Conservation (phyloP, 2,797 vertebrate species). For the Fistularia commersonii region DNA sequence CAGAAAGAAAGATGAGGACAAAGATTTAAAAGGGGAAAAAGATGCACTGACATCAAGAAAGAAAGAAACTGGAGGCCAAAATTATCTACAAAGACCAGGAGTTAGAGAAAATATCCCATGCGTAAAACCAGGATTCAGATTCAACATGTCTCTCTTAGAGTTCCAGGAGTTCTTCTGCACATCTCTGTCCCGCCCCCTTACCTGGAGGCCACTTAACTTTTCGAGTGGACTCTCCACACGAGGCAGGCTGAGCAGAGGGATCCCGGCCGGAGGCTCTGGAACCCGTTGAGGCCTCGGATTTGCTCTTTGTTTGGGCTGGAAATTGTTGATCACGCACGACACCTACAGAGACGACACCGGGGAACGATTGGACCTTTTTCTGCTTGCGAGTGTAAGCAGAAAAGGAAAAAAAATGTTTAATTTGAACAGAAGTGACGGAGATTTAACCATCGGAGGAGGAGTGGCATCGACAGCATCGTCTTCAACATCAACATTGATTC, state of each 20-base stretch:
- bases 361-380: no score
- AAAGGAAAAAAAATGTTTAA: not conserved
- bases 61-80: not conserved
- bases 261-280: constrained; percentile 66
- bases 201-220: constrained; percentile 93
- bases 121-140: no score
- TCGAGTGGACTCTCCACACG: constrained; percentile 86
- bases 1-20: constrained; percentile 2
- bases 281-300: constrained; percentile 39
- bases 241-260: constrained; percentile 76
- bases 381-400: no score
- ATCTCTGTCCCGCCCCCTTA: constrained; percentile 76
- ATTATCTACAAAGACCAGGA: no score
- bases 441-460: no score
- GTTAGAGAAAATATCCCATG: no score
- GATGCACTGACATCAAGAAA: not conserved
- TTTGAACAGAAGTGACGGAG: no score
- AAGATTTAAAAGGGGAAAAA: constrained; percentile 2
- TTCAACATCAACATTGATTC: no score
- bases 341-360: no score
- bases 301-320: constrained; percentile 71
- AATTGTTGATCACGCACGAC: constrained; percentile 89
- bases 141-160: not conserved
- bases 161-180: constrained; percentile 5
- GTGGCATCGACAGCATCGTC: no score